Evolutionary conservation across 2,888 invertebrate species (phyloP).

Genomic region (Agrilus biguttatus): DNA sequence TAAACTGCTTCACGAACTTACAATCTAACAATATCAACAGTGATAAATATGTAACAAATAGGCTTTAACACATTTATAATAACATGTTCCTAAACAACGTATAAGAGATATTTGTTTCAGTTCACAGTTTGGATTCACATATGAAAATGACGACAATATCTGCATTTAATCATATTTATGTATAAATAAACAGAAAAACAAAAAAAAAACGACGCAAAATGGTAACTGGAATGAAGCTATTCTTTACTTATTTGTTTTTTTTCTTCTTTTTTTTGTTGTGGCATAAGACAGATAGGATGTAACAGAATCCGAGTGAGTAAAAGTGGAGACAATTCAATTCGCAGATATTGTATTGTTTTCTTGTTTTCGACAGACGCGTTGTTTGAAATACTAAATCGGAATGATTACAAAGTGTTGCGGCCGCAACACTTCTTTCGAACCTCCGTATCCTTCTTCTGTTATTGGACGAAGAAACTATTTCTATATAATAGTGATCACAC

Average conservation of each 20-base stretch:
- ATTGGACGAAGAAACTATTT: no score
- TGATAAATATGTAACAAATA: slow-evolving; percentile 30
- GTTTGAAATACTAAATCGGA: slow-evolving; percentile 16
- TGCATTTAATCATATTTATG: neutral
- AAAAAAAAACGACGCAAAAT: neutral
- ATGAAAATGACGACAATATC: neutral
- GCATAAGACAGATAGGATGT: no score
- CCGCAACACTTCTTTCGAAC: slow-evolving; percentile 12
- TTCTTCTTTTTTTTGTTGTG: no score
- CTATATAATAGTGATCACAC: no score
- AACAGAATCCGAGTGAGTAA: no score
- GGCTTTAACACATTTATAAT: slow-evolving; percentile 24
- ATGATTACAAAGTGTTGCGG: slow-evolving; percentile 20
- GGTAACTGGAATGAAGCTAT: no score
- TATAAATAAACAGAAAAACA: neutral
- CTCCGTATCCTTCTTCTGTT: slow-evolving; percentile 6
- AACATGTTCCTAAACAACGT: slow-evolving; percentile 12
- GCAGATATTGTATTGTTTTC: no score
- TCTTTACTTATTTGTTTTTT: no score
- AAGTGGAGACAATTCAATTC: no score
- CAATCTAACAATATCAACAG: slow-evolving; percentile 28
- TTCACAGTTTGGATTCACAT: slow-evolving; percentile 3
- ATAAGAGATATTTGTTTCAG: slow-evolving; percentile 10
- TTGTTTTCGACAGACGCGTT: no score
- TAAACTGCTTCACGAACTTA: slow-evolving; percentile 10